Conservation (phyloP, 2,888 invertebrate species). For the Adela reaumurella region DNA sequence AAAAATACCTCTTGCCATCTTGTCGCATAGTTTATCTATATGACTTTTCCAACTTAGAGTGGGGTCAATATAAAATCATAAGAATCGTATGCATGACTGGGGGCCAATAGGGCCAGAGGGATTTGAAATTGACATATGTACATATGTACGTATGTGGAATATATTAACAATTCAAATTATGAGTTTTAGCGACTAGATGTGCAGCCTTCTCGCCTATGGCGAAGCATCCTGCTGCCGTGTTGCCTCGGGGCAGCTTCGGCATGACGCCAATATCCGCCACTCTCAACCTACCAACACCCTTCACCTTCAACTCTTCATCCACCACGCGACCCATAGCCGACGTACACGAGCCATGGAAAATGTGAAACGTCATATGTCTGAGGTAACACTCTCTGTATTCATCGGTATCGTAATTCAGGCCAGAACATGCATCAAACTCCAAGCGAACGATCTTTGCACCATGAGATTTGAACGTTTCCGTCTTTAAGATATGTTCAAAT, state of each 20-base stretch:
- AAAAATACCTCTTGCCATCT: too few species aligned
- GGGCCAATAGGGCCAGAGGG: too few species aligned
- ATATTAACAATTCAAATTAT: too few species aligned
- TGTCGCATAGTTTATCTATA: too few species aligned
- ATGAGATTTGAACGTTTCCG: slow-evolving; percentile 12
- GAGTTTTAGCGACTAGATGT: slow-evolving; percentile 16
- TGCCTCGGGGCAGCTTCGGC: slow-evolving; percentile 22
- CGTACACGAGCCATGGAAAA: slow-evolving; percentile 28
- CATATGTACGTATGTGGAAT: too few species aligned
- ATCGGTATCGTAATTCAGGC: slow-evolving; percentile 17
- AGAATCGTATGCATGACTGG: too few species aligned
- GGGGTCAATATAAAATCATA: too few species aligned
- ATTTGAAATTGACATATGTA: too few species aligned
- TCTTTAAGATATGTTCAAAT: slow-evolving; percentile 20
- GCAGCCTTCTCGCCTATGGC: slow-evolving; percentile 28
- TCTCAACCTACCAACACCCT: slow-evolving; percentile 20
- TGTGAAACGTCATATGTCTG: slow-evolving; percentile 21
- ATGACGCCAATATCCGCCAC: slow-evolving; percentile 25
- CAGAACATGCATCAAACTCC: slow-evolving; percentile 1
- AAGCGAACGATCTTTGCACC: slow-evolving; percentile 1
- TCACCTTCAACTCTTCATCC: slow-evolving; percentile 24
- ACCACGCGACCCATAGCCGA: slow-evolving; percentile 23
- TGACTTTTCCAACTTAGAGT: too few species aligned
- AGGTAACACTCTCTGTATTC: slow-evolving; percentile 5
- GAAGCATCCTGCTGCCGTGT: slow-evolving; percentile 25